Conservation (phyloP, 2,797 vertebrate species). For the Artibeus jamaicensis region DNA sequence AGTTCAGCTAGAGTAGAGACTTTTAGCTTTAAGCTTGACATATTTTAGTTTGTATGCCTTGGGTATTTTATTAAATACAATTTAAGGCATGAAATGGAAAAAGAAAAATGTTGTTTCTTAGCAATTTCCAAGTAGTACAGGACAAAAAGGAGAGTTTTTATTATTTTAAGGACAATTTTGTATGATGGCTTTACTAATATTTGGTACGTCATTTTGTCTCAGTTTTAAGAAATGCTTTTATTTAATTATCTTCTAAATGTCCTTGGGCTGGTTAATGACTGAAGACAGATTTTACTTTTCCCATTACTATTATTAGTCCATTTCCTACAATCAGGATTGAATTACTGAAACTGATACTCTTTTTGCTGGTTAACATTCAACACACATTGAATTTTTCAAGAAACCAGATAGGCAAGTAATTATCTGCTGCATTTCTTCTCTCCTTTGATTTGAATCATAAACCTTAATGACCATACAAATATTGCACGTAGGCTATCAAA, state of each 20-base stretch:
- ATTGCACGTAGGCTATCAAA: neutral
- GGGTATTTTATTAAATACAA: neutral
- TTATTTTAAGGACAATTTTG: neutral
- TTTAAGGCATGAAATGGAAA: neutral
- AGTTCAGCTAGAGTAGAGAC: neutral
- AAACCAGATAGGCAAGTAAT: slow-evolving; percentile 4
- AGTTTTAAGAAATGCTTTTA: neutral
- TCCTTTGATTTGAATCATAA: neutral
- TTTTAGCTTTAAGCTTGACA: neutral
- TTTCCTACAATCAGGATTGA: neutral
- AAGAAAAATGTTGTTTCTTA: neutral
- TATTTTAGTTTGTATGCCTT: neutral
- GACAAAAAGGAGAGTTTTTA: neutral
- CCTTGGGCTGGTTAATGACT: neutral
- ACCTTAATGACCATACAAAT: neutral
- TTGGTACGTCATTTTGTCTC: neutral
- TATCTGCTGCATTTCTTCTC: neutral
- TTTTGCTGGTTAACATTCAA: neutral
- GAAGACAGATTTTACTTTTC: neutral
- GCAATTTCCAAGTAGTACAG: neutral
- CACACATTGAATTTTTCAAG: slow-evolving; percentile 3
- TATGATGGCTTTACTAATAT: neutral
- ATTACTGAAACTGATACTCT: neutral
- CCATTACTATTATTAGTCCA: neutral
- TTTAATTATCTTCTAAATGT: slow-evolving; percentile 20